Evolutionary conservation across 2,797 vertebrate genomes (phyloP).

Genomic region (Furcifer pardalis): DNA sequence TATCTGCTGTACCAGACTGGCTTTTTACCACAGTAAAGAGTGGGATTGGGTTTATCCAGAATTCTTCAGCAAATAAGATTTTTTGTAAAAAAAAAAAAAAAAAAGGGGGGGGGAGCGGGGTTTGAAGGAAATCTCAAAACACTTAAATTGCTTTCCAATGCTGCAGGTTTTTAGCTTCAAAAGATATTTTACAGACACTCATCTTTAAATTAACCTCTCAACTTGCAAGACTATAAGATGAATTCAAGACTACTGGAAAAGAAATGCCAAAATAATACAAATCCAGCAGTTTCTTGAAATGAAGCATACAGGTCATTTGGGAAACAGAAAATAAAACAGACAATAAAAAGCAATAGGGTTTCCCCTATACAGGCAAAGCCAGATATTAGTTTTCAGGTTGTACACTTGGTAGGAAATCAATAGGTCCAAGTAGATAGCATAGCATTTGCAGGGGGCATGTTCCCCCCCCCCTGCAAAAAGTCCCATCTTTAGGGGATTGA

Average conservation of each 20-base stretch:
- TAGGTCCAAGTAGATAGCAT: neutral
- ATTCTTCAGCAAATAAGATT: too few species aligned
- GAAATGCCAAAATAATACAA: neutral
- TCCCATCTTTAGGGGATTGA: neutral
- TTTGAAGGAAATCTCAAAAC: too few species aligned
- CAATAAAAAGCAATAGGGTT: neutral
- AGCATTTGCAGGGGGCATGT: too few species aligned
- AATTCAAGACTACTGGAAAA: neutral
- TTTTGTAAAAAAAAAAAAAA: neutral
- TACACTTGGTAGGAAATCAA: neutral
- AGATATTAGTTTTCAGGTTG: neutral
- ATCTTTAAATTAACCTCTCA: neutral
- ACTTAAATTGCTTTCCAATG: neutral
- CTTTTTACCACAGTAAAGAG: neutral
- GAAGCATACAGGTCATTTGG: neutral
- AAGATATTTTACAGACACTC: neutral
- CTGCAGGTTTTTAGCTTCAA: neutral
- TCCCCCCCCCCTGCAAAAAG: neutral
- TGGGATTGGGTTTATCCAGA: too few species aligned
- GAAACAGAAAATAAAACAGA: neutral
- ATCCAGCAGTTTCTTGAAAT: neutral
- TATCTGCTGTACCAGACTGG: too few species aligned
- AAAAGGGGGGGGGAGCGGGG: neutral
- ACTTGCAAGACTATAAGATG: neutral
- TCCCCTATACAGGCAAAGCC: neutral